Conservation (phyloP, 2,797 vertebrate species). For the Enteromius viviparus region DNA sequence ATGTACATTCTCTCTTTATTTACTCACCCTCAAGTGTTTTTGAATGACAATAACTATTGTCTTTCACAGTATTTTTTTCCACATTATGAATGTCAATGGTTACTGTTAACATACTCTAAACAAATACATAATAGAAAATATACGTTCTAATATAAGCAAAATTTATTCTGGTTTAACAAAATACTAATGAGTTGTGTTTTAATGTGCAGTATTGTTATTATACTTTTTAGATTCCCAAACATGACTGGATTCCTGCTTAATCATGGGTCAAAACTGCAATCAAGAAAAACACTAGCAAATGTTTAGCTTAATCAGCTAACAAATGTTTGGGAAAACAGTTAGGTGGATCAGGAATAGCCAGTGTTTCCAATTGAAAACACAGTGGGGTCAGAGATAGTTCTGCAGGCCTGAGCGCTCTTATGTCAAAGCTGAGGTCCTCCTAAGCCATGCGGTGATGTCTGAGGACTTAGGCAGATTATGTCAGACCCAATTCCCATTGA, state of each 20-base stretch:
- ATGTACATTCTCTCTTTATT: not conserved
- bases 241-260: not conserved
- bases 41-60: not conserved
- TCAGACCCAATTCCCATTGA: conserved; percentile 77
- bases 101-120: not conserved
- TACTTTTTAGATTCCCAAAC: not conserved
- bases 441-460: conserved; percentile 72
- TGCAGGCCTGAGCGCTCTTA: conserved; percentile 64
- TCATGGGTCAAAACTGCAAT: not conserved
- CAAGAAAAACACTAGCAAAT: not conserved
- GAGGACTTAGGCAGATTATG: conserved; percentile 81
- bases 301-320: not conserved
- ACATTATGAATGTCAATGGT: not conserved
- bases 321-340: not conserved
- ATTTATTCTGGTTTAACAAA: not conserved
- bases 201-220: not conserved
- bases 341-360: conserved; percentile 10
- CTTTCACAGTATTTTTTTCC: not conserved
- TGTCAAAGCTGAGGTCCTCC: conserved; percentile 76
- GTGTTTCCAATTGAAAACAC: conserved; percentile 57
- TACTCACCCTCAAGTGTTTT: not conserved
- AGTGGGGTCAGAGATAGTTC: not conserved
- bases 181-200: not conserved
- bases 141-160: not conserved
- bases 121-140: not conserved